Percentiles rank a stretch among this genome's conserved stretches.
Evolutionary conservation across 2,888 invertebrate species (phyloP).

Genomic region (Autographa gamma): DNA sequence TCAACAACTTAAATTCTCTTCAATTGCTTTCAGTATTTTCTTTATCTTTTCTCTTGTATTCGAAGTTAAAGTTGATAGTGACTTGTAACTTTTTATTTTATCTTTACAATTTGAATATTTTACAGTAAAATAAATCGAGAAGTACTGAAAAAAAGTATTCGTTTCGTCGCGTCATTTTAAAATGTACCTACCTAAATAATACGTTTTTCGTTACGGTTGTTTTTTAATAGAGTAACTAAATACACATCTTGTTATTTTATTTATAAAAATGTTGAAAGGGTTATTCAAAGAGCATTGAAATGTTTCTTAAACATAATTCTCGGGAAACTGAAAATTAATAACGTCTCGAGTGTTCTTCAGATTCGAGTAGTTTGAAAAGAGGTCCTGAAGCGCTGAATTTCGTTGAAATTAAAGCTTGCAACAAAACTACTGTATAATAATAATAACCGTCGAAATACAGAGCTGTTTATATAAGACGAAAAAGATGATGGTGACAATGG

Average conservation of each 20-base stretch:
- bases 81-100: background rate
- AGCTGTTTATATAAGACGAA: background rate
- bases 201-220: background rate
- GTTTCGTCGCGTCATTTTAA: background rate
- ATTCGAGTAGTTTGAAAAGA: background rate
- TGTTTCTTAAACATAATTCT: background rate
- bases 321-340: background rate
- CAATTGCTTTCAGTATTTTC: background rate
- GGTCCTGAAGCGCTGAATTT: conserved; percentile 2
- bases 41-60: background rate
- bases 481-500: background rate
- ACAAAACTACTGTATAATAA: background rate
- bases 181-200: no score
- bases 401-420: background rate
- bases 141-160: background rate
- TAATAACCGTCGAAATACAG: background rate
- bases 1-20: conserved; percentile 6
- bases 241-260: background rate
- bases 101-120: background rate
- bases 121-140: no score
- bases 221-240: background rate
- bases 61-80: background rate
- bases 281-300: background rate
- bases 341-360: conserved; percentile 1
- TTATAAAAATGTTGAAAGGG: background rate